These are phyloP conservation scores for Tupaia chinensis DNA, from an alignment of 2,113 vertebrate genomes.

Conservation along the genomic window DNA sequence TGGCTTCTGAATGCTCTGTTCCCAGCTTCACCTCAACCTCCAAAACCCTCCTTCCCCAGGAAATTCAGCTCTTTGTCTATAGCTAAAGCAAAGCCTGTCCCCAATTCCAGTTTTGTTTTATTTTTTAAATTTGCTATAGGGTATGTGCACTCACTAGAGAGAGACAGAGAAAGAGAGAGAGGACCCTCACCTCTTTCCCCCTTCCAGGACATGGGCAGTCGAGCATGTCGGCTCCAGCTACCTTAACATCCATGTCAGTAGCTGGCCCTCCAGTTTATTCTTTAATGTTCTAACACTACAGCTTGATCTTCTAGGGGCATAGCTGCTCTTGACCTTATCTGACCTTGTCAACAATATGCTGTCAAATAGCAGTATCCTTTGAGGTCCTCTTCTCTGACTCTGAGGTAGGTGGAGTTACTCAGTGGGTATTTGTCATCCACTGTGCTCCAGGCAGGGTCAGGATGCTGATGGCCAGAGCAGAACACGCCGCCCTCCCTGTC, in stretches of 20 bases:
- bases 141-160: too few species aligned
- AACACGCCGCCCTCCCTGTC: neutral
- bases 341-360: neutral
- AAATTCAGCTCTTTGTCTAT: conserved; percentile 2
- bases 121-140: too few species aligned
- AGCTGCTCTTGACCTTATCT: neutral
- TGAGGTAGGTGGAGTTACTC: conserved; percentile 6
- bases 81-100: neutral
- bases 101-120: neutral
- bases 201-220: too few species aligned
- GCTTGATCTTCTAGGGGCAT: neutral
- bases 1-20: neutral
- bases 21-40: neutral
- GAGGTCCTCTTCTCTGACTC: conserved; percentile 13
- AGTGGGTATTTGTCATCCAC: neutral
- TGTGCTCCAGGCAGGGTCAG: neutral
- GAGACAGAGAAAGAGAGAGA: too few species aligned
- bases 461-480: neutral
- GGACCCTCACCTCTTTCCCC: too few species aligned
- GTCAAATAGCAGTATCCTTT: neutral
- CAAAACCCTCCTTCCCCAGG: neutral
- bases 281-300: neutral
- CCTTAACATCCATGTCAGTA: too few species aligned
- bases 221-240: too few species aligned
- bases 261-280: neutral